These are phyloP conservation scores for Dromaius novaehollandiae DNA, from an alignment of 2,113 vertebrate species.

Conservation along the genomic window DNA sequence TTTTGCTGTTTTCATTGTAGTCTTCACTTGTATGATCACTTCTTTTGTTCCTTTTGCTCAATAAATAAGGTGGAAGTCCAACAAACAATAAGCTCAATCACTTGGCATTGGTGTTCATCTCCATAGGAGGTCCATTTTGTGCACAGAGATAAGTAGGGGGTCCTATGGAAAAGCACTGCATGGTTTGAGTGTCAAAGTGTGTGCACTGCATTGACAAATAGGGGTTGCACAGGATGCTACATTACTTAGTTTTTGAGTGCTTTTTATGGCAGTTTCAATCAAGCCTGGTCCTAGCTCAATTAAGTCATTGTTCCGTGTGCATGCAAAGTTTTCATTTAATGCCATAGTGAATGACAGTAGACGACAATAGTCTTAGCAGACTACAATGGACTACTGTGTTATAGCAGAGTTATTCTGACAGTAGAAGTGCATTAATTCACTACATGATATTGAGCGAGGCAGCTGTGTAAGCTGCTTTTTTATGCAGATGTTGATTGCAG, in stretches of 20 bases:
- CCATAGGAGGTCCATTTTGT: slow-evolving; percentile 7
- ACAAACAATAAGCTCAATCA: background rate
- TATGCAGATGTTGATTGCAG: background rate
- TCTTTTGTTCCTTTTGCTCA: slow-evolving; percentile 30
- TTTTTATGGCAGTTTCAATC: background rate
- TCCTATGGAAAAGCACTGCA: background rate
- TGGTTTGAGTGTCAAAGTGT: background rate
- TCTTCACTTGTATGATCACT: background rate
- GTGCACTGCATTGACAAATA: background rate
- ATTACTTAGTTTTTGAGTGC: background rate
- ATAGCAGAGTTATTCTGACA: background rate
- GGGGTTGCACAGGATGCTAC: background rate
- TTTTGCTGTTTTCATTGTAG: slow-evolving; percentile 21
- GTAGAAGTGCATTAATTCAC: background rate
- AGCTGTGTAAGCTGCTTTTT: background rate
- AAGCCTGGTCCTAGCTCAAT: background rate
- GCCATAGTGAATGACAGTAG: background rate
- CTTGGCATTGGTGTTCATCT: slow-evolving; percentile 1
- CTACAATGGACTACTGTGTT: background rate
- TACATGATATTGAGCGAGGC: background rate
- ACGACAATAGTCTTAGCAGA: background rate
- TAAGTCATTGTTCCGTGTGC: background rate
- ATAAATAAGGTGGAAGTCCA: background rate
- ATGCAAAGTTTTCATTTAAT: background rate
- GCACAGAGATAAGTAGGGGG: background rate